Evolutionary conservation across 1,140 invertebrate species (phyloP).

Genomic region (Gryllus bimaculatus): DNA sequence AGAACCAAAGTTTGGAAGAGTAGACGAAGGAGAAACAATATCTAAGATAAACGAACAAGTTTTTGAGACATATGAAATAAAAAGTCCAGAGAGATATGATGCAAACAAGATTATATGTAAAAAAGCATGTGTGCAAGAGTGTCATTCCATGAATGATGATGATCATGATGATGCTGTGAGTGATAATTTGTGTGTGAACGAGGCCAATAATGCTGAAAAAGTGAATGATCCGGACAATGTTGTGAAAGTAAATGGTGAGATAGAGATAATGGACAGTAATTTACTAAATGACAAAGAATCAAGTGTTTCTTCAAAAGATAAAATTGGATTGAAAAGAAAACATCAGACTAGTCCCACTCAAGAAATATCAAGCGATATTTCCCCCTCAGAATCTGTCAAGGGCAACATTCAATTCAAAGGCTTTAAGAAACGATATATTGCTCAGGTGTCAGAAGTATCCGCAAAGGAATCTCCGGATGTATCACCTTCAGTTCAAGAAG

Average conservation of each 20-base stretch:
- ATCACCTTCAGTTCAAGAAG: neutral
- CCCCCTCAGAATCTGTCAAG: neutral
- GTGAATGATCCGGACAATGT: slow-evolving; percentile 6
- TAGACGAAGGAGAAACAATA: no score
- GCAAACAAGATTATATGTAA: no score
- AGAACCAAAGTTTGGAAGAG: no score
- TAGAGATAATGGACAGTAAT: slow-evolving; percentile 7
- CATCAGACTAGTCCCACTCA: slow-evolving; percentile 3
- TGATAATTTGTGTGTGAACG: no score
- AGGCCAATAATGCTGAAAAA: neutral
- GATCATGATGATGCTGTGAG: no score
- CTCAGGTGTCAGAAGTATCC: slow-evolving; percentile 7
- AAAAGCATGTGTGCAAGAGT: no score
- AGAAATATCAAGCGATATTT: neutral
- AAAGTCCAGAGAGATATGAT: no score
- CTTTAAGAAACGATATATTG: slow-evolving; percentile 22
- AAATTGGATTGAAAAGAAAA: slow-evolving; percentile 8
- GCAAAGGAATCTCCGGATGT: neutral
- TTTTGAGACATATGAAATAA: no score
- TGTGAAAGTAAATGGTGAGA: slow-evolving; percentile 20
- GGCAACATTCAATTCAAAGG: slow-evolving; percentile 21
- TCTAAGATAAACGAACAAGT: no score
- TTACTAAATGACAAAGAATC: neutral
- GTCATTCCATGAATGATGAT: no score
- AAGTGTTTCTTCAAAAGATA: neutral